A percentile compares a stretch with the other conserved stretches of the same genome.
Conservation (phyloP, 1,140 invertebrate species). For the Triops longicaudatus region DNA sequence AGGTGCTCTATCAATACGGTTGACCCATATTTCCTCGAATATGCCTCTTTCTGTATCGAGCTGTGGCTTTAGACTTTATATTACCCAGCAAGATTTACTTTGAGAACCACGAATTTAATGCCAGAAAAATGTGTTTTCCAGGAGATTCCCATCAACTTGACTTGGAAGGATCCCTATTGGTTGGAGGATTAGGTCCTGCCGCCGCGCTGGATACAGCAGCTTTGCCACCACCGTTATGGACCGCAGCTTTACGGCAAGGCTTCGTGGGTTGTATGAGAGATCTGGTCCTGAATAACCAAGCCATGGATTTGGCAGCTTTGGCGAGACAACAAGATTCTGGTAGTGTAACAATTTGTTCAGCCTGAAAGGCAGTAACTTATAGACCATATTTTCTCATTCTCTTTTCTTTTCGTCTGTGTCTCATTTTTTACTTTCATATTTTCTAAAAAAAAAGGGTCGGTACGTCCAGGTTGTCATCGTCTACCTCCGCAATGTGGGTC, state of each 20-base stretch:
- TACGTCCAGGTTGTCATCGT: constrained; percentile 73
- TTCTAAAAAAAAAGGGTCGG: constrained; percentile 54
- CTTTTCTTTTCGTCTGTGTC: constrained; percentile 18
- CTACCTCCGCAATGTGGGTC: constrained; percentile 70
- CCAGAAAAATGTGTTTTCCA: constrained; percentile 39
- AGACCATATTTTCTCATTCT: constrained; percentile 18
- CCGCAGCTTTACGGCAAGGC: constrained; percentile 74
- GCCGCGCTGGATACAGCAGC: constrained; percentile 32
- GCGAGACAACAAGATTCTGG: constrained; percentile 83
- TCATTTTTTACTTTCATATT: constrained; percentile 31
- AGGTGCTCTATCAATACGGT: constrained; percentile 45
- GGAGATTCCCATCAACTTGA: constrained; percentile 78
- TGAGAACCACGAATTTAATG: neutral
- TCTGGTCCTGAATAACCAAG: constrained; percentile 81
- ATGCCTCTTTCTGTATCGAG: neutral
- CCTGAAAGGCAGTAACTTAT: neutral
- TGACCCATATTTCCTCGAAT: neutral
- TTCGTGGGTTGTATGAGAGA: constrained; percentile 94
- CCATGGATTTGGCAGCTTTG: constrained; percentile 79
- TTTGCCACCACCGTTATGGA: constrained; percentile 82
- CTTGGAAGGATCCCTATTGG: constrained; percentile 76
- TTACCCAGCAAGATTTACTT: constrained; percentile 20
- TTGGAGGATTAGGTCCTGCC: constrained; percentile 66
- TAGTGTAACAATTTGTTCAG: constrained; percentile 36
- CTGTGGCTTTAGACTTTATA: neutral